Percentiles rank a stretch among this genome's conserved stretches.
phyloP scores from a whole-genome alignment of 2,797 vertebrate genomes.

The Microctenopoma stevenorrisi region DNA sequence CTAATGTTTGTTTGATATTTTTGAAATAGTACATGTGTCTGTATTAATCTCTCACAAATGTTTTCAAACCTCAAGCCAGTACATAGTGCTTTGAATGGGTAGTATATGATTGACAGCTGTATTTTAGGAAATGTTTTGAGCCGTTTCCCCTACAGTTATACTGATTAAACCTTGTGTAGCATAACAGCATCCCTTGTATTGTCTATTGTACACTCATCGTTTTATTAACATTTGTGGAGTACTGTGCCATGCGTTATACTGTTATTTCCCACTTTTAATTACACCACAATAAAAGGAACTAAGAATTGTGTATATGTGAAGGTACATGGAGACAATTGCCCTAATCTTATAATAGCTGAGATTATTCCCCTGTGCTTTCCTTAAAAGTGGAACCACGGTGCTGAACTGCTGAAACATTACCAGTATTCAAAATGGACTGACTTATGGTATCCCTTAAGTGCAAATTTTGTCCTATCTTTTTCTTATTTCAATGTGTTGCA shows the following conservation, averaged over 20 bases:
- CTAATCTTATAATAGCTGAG: conserved; percentile 7
- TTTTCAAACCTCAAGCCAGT: background rate
- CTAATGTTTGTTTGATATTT: conserved; percentile 4
- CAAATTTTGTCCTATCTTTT: too few relatives aligned
- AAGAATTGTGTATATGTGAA: conserved; percentile 9
- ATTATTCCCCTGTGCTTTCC: background rate
- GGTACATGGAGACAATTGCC: conserved; percentile 11
- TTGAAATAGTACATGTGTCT: background rate
- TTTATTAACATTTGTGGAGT: background rate
- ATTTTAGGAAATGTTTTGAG: background rate
- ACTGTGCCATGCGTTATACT: background rate
- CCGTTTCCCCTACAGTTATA: too few relatives aligned
- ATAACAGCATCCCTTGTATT: background rate
- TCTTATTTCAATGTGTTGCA: too few relatives aligned
- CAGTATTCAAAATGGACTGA: background rate
- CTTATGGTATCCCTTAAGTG: too few relatives aligned
- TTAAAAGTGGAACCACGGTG: conserved; percentile 3
- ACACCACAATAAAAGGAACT: background rate
- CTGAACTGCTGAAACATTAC: conserved; percentile 2
- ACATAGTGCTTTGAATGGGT: background rate
- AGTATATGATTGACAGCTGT: background rate
- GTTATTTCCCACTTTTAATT: background rate
- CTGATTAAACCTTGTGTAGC: background rate
- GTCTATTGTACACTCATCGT: background rate
- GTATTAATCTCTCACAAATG: background rate